These are phyloP conservation scores for Platorchestia sp. DNA, from an alignment of 1,140 invertebrate genomes.

Conservation along the genomic window DNA sequence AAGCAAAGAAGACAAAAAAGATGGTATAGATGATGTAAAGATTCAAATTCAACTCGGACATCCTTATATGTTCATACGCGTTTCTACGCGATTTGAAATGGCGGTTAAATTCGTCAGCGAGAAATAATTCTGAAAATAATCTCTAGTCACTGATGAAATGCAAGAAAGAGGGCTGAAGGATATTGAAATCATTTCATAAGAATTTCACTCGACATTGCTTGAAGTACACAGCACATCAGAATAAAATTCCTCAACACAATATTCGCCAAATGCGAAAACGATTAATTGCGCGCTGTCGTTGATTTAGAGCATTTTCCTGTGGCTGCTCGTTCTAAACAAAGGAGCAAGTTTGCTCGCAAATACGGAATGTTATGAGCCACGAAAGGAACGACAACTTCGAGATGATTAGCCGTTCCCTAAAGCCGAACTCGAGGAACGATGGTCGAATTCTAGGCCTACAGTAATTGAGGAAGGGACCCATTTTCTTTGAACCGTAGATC, in stretches of 20 bases:
- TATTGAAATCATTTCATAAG: background rate
- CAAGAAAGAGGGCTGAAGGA: background rate
- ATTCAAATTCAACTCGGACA: background rate
- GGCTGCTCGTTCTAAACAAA: background rate
- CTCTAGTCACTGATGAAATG: background rate
- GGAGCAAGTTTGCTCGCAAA: background rate
- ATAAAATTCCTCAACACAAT: background rate
- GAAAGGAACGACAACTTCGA: background rate
- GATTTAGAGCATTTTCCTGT: background rate
- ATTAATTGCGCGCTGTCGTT: background rate
- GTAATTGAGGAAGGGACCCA: background rate
- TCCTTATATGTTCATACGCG: background rate
- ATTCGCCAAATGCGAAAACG: background rate
- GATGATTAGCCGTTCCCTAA: slow-evolving; percentile 6
- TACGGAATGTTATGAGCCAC: background rate
- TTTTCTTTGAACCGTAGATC: slow-evolving; percentile 1
- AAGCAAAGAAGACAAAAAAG: too few species aligned
- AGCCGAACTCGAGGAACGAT: background rate
- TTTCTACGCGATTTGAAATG: background rate
- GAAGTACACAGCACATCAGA: background rate
- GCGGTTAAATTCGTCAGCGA: background rate
- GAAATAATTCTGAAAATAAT: background rate
- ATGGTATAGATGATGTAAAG: background rate
- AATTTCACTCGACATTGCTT: background rate
- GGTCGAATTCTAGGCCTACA: background rate